A percentile compares a stretch with the other conserved stretches of the same genome.
These are phyloP conservation scores for Lasiurus cinereus DNA, from an alignment of 2,113 vertebrate genomes.

Conservation along the genomic window DNA sequence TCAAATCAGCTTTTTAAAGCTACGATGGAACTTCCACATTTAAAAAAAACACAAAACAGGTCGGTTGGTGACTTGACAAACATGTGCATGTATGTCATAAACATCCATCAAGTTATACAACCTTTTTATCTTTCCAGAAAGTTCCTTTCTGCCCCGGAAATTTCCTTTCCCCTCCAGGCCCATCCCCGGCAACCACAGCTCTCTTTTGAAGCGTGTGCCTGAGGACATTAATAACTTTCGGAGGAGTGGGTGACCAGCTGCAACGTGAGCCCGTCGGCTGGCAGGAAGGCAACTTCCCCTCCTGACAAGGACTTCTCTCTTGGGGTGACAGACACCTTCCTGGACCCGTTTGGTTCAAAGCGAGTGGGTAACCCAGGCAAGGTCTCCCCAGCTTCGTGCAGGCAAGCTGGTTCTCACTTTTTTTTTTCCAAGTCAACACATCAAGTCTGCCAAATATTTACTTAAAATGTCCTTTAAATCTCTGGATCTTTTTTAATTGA, in stretches of 20 bases:
- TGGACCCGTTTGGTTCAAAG: neutral
- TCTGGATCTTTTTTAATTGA: neutral
- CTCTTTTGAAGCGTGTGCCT: neutral
- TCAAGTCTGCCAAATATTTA: conserved; percentile 19
- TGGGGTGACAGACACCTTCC: neutral
- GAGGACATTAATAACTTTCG: conserved; percentile 53
- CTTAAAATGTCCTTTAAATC: neutral
- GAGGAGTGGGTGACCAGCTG: neutral
- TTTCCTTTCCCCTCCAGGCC: neutral
- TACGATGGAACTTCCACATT: neutral
- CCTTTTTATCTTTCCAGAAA: neutral
- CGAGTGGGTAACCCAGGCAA: neutral
- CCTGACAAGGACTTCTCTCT: neutral
- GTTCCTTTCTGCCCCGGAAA: neutral
- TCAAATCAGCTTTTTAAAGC: neutral
- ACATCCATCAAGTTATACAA: neutral
- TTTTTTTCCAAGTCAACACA: neutral
- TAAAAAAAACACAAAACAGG: neutral
- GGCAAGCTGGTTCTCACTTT: neutral
- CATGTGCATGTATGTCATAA: neutral
- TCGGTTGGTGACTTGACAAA: neutral
- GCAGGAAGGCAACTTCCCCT: conserved; percentile 45
- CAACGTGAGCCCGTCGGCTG: neutral
- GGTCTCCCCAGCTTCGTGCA: neutral
- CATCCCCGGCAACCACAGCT: neutral